Base-by-base conservation (phyloP, 1,140 invertebrate species). In the Drosophila santomea region DNA sequence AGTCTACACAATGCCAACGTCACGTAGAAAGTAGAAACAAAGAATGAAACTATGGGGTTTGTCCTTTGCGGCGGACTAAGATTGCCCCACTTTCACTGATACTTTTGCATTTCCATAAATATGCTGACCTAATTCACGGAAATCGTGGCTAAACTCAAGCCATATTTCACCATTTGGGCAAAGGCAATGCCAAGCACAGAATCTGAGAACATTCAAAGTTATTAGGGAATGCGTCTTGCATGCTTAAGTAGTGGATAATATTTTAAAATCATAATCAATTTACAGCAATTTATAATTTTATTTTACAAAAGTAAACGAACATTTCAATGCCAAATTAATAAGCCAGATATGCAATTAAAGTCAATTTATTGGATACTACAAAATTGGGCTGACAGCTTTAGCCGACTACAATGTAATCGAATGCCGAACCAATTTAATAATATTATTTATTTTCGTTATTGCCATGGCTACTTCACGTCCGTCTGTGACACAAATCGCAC, bases 401-500 rank as follows among this genome's bases (percentile, higher is more conserved):
- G 11, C 12, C 5, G 20, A 25, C 43, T 14, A 39, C 45, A 60
- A 48, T 74, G 55, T 77, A 83, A 83, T 83, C 75, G 83, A 88
- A 88, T 68, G 67, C 57, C 55, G 17, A 45, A 50, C 28, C 44
- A 64, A 80, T 67, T 43, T 61, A 41, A 63, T 32, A 41, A 47
- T 32, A 66, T 58, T 69, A 39, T 69, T 67, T 47, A 47, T 56
- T 48, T 48, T 71, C 20, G 3, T 41, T 58, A 50, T 71, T 69
- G 67, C 51, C 32, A 12, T 32, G 55, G 38, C 66, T 52, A 57
- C 23, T 48, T 47, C 32, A 36, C 28, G 38, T 25, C 17, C 43
- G 43, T 54, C 62, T 80, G 82, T 68, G 55, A 58, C 78, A 67
- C 60, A 81, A 67, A 62, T 74, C 74, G 62, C 61, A 32, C 58